phyloP scores from a whole-genome alignment of 2,888 invertebrate genomes.

The Nematopogon swammerdamellus region DNA sequence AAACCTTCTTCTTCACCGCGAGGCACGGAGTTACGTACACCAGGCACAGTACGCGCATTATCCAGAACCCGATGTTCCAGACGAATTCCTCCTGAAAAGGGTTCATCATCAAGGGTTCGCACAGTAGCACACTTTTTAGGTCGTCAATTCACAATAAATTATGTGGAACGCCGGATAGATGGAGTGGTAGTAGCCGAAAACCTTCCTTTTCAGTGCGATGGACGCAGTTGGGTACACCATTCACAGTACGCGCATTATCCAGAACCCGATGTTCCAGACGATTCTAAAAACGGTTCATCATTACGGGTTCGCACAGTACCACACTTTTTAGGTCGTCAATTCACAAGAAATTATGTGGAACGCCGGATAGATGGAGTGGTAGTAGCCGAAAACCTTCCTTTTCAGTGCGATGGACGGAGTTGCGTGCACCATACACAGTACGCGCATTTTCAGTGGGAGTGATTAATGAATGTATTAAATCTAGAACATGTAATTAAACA shows the following conservation, averaged over 20 bases:
- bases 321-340: too few species aligned
- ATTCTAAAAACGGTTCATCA: slow-evolving; percentile 54
- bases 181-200: too few species aligned
- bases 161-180: too few species aligned
- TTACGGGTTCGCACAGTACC: too few species aligned
- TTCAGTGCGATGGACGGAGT: slow-evolving; percentile 32
- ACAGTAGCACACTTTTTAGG: too few species aligned
- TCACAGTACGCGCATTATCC: slow-evolving; percentile 39
- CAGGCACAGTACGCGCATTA: neutral
- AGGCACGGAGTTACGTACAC: slow-evolving; percentile 1
- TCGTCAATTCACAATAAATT: too few species aligned
- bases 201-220: slow-evolving; percentile 22
- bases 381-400: slow-evolving; percentile 17
- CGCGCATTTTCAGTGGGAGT: too few species aligned
- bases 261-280: slow-evolving; percentile 52
- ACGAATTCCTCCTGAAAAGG: slow-evolving; percentile 35
- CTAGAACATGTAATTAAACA: too few species aligned
- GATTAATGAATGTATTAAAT: too few species aligned
- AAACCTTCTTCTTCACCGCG: slow-evolving; percentile 7
- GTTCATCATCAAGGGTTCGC: too few species aligned
- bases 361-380: too few species aligned
- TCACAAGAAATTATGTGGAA: too few species aligned
- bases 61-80: slow-evolving; percentile 23
- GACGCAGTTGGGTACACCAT: slow-evolving; percentile 41
- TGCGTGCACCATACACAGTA: slow-evolving; percentile 36